Percentiles rank a stretch among this genome's conserved stretches.
phyloP scores from a whole-genome alignment of 2,888 invertebrate genomes.

The Epirrhoe tristata region DNA sequence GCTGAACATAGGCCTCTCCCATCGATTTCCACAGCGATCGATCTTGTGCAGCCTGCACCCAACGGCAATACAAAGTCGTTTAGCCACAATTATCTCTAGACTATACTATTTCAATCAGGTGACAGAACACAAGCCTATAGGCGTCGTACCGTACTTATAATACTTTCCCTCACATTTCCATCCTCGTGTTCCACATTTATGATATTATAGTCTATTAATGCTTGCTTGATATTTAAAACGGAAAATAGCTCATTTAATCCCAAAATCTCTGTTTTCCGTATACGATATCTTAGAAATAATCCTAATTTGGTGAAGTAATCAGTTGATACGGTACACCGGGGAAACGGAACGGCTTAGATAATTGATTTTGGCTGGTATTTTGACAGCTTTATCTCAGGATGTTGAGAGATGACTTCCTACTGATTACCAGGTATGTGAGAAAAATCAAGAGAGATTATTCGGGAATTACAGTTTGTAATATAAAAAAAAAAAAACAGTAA shows the following conservation, averaged over 20 bases:
- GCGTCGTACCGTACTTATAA: no score
- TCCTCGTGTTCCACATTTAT: no score
- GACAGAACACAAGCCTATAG: no score
- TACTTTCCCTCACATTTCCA: no score
- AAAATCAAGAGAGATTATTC: slow-evolving; percentile 27
- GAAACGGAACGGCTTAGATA: slow-evolving; percentile 15
- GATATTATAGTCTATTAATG: no score
- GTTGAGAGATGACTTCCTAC: slow-evolving; percentile 62
- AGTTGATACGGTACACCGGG: slow-evolving; percentile 20
- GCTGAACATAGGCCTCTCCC: no score
- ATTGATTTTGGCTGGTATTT: slow-evolving; percentile 24
- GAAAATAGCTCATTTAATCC: neutral
- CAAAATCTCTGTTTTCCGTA: neutral
- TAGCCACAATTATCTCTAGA: no score
- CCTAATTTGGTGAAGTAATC: slow-evolving; percentile 15
- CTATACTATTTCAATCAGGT: no score
- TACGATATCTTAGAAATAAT: slow-evolving; percentile 22
- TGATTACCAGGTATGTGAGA: slow-evolving; percentile 51
- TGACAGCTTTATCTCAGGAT: slow-evolving; percentile 50
- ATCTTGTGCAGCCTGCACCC: no score
- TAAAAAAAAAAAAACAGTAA: neutral
- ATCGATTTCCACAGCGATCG: no score
- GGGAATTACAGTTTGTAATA: neutral
- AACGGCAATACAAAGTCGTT: no score
- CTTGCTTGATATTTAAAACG: neutral